These are phyloP conservation scores for Platerodrilus igneus DNA, from an alignment of 2,888 invertebrate species.

Conservation along the genomic window DNA sequence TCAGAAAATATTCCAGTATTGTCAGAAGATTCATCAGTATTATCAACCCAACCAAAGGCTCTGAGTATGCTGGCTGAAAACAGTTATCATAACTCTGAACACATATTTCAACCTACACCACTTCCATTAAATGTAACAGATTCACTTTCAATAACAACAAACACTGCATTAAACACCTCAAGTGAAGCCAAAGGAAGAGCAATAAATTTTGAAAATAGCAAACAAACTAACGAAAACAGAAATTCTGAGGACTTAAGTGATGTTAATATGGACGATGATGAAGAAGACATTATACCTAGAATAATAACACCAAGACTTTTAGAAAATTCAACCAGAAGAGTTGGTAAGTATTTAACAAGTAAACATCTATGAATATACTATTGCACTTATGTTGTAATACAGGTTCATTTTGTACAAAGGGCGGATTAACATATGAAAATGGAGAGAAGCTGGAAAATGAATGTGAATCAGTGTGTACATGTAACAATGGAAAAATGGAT, in stretches of 20 bases:
- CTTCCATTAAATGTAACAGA: slow-evolving; percentile 3
- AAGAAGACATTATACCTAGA: slow-evolving; percentile 43
- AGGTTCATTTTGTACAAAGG: slow-evolving; percentile 40
- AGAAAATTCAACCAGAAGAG: slow-evolving; percentile 2
- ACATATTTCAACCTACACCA: slow-evolving; percentile 26
- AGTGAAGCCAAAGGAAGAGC: slow-evolving; percentile 41
- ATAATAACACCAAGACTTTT: slow-evolving; percentile 4
- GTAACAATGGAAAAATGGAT: slow-evolving; percentile 63
- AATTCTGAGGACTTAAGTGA: slow-evolving; percentile 65
- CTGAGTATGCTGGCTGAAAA: slow-evolving; percentile 41
- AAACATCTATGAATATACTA: not conserved
- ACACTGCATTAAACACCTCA: slow-evolving; percentile 13
- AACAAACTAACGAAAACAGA: slow-evolving; percentile 35
- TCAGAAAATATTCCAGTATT: too few species aligned
- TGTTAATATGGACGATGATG: slow-evolving; percentile 68
- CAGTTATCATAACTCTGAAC: slow-evolving; percentile 25
- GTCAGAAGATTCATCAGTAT: slow-evolving; percentile 28
- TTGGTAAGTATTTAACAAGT: slow-evolving; percentile 8
- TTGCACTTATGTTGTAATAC: not conserved
- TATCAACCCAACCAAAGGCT: slow-evolving; percentile 31
- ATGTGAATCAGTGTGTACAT: slow-evolving; percentile 75
- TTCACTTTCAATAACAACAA: slow-evolving; percentile 10
- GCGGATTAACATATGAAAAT: slow-evolving; percentile 51
- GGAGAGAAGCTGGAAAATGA: slow-evolving; percentile 69
- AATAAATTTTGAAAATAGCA: slow-evolving; percentile 40